Percentiles rank a stretch among this genome's conserved stretches.
Evolutionary conservation across 2,888 invertebrate genomes (phyloP).

Genomic region (Allolobophora icterica): DNA sequence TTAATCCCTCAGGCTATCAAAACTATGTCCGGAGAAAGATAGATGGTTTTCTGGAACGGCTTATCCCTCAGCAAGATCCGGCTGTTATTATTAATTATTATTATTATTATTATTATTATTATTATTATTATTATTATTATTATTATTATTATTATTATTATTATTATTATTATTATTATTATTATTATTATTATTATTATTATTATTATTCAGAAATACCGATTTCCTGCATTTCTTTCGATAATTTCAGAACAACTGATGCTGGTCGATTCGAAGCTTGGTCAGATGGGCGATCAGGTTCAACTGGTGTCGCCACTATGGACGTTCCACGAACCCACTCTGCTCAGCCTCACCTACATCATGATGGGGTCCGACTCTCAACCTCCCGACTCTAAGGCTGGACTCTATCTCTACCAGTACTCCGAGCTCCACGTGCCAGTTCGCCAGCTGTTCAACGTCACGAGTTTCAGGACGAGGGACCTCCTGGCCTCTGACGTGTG

Average conservation of each 20-base stretch:
- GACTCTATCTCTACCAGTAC: conserved; percentile 37
- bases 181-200: too few relatives aligned
- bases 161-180: too few relatives aligned
- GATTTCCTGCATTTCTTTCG: too few relatives aligned
- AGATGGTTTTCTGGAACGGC: too few relatives aligned
- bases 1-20: too few relatives aligned
- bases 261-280: conserved; percentile 40
- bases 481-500: conserved; percentile 28
- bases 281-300: conserved; percentile 38
- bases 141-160: too few relatives aligned
- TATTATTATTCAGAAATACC: too few relatives aligned
- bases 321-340: conserved; percentile 30
- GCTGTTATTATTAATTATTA: too few relatives aligned
- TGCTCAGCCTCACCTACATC: conserved; percentile 31
- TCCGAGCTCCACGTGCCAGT: conserved; percentile 35
- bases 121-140: too few relatives aligned
- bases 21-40: too few relatives aligned
- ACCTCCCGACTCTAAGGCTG: background rate
- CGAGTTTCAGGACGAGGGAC: conserved; percentile 25
- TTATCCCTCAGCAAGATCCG: too few relatives aligned
- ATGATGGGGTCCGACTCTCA: conserved; percentile 31
- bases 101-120: too few relatives aligned
- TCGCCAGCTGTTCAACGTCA: background rate
- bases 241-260: conserved; percentile 34
- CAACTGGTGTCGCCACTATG: conserved; percentile 39